These are phyloP conservation scores for Morone saxatilis DNA, from an alignment of 2,113 vertebrate genomes.

Conservation along the genomic window DNA sequence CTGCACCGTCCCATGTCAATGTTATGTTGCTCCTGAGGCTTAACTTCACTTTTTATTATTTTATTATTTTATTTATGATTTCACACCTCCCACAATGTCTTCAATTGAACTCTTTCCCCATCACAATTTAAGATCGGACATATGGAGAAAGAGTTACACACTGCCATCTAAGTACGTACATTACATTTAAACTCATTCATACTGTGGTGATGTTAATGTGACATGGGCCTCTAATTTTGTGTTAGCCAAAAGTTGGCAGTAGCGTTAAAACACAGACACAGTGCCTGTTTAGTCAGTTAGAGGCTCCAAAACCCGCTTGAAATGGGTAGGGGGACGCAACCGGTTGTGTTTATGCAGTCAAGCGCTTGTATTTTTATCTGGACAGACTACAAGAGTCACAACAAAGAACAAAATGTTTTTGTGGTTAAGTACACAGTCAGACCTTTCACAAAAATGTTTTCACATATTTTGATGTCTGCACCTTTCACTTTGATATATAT, in stretches of 20 bases:
- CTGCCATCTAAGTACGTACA: conserved; percentile 56
- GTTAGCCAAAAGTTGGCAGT: background rate
- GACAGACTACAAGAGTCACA: background rate
- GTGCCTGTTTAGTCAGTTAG: background rate
- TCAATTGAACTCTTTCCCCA: conserved; percentile 16
- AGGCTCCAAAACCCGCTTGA: background rate
- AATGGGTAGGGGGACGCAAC: background rate
- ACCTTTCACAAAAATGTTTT: background rate
- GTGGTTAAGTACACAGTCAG: background rate
- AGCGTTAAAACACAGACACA: background rate
- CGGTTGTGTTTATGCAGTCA: background rate
- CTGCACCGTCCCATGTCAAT: conserved; percentile 20
- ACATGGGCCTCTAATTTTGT: conserved; percentile 25
- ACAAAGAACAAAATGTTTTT: background rate
- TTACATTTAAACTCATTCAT: conserved; percentile 31
- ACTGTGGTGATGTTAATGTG: conserved; percentile 67
- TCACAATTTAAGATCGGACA: conserved; percentile 42
- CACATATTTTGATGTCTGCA: background rate
- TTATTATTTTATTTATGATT: conserved; percentile 11
- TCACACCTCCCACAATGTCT: conserved; percentile 19
- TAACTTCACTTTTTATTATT: conserved; percentile 30
- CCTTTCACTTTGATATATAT: no score
- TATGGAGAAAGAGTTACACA: conserved; percentile 49
- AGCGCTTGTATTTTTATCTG: background rate
- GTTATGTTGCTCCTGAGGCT: conserved; percentile 47